These are phyloP conservation scores for Aphrocallistes beatrix DNA, from an alignment of 37 sponge, comb jelly and placozoan species.

Conservation along the genomic window DNA sequence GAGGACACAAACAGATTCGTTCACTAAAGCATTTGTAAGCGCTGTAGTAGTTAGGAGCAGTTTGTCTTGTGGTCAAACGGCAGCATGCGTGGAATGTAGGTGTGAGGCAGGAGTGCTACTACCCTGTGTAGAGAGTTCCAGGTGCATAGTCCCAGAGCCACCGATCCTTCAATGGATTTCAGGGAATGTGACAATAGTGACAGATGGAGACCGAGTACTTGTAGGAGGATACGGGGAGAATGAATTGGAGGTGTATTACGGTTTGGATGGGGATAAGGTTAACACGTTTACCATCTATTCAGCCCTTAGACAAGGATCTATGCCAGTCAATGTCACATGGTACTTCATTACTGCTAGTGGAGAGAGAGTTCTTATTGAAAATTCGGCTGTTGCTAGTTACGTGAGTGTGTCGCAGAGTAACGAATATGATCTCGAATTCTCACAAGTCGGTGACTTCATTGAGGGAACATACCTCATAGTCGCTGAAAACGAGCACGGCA, in stretches of 20 bases:
- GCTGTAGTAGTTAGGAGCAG: background rate
- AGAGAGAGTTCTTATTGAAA: background rate
- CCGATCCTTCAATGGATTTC: background rate
- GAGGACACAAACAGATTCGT: background rate
- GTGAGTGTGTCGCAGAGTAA: background rate
- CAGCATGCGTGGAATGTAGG: background rate
- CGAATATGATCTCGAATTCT: background rate
- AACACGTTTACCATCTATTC: background rate
- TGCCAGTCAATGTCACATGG: background rate
- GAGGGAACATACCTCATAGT: background rate
- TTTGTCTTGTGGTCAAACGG: background rate
- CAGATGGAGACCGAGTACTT: background rate
- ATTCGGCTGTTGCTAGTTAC: background rate
- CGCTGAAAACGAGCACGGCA: background rate
- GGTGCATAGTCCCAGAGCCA: background rate
- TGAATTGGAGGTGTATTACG: background rate
- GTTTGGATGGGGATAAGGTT: background rate
- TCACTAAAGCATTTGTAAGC: background rate
- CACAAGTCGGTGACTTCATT: background rate
- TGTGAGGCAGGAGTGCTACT: background rate
- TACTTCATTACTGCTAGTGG: background rate
- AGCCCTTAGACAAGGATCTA: background rate
- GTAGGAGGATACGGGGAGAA: background rate
- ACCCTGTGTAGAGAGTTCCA: background rate
- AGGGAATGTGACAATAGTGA: background rate